Base-by-base conservation (phyloP, 2,888 invertebrate genomes). In the Nipponacmea schrenckii region DNA sequence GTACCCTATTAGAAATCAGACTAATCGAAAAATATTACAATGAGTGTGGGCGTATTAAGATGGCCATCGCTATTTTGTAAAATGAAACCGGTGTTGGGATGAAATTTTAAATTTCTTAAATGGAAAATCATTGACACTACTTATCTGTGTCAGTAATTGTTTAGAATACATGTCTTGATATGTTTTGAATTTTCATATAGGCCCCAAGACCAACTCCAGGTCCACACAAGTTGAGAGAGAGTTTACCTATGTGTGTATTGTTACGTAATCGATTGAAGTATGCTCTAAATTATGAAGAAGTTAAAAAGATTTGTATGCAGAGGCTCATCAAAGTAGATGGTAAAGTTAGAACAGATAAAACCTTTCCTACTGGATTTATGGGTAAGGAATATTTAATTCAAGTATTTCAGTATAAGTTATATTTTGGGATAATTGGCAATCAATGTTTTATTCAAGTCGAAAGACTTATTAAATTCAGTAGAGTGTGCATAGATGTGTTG, bases 351-450 rank as follows among this genome's bases (percentile, higher is more conserved):
- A 99, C 98, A 31, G 99, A 99, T 87, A 94, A 95, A 75, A 98
- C 96, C 84, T 99, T 94, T 90, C 99, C 99, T 70, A 94, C 98
- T 87, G 99, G 99, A 74, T 98, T 97, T 89, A 99, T 99, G 99
- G 99, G 98, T 98, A 89, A 92, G 94, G n/a, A 26, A 26, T 48
- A 0, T 20, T 44, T 48, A n/a, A n/a, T n/a, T n/a, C 26, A 24
- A 56, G 24, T 20, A 26, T 64, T 48, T 69, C 5, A 12, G 31
- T 10, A 27, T 46, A 67, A 17, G 46, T 14, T 20, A 24, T 44
- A n/a, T 17, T 45, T 63, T 5, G n/a, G n/a, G n/a, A n/a, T n/a
- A 48, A 44, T 46, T 24, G 15, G 31, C 39, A 31, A 26, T 27
- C 20, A 31, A 27, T 31, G 14, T 65, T 14, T 10, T 24, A 15